Percentiles rank a stretch among this genome's conserved stretches.
phyloP scores from a whole-genome alignment of 2,797 vertebrate genomes.

The Microchirus variegatus region DNA sequence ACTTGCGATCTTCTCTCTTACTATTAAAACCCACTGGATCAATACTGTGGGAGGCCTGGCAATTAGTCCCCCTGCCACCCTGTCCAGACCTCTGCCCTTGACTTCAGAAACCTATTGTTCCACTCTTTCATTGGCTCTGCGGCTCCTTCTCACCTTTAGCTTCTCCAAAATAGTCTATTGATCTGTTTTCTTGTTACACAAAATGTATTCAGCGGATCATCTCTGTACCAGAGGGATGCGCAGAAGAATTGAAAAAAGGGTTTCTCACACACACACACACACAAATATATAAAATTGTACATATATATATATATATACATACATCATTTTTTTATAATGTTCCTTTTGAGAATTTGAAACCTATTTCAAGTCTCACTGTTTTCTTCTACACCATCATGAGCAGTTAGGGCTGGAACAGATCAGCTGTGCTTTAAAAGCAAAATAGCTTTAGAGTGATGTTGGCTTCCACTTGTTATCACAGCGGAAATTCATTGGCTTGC shows the following conservation, averaged over 20 bases:
- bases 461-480: too few relatives aligned
- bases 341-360: too few relatives aligned
- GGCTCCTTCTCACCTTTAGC: conserved; percentile 44
- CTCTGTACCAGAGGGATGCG: conserved; percentile 6
- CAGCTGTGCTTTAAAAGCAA: too few relatives aligned
- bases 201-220: conserved; percentile 2
- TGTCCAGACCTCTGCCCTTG: conserved; percentile 30
- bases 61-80: conserved; percentile 49
- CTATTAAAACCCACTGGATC: conserved; percentile 52
- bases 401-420: too few relatives aligned
- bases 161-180: conserved; percentile 46
- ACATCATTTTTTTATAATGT: too few relatives aligned
- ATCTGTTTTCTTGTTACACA: conserved; percentile 35
- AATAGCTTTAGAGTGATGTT: too few relatives aligned
- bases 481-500: too few relatives aligned
- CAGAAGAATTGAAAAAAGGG: not conserved
- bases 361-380: too few relatives aligned
- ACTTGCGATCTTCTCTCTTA: conserved; percentile 6
- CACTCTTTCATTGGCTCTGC: conserved; percentile 35
- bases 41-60: conserved; percentile 35
- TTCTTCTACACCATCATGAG: too few relatives aligned
- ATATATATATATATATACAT: too few relatives aligned
- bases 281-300: too few relatives aligned
- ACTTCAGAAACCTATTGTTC: conserved; percentile 45
- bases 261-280: conserved; percentile 4